phyloP scores from a whole-genome alignment of 2,888 invertebrate species.

The Cosmopolites sordidus region DNA sequence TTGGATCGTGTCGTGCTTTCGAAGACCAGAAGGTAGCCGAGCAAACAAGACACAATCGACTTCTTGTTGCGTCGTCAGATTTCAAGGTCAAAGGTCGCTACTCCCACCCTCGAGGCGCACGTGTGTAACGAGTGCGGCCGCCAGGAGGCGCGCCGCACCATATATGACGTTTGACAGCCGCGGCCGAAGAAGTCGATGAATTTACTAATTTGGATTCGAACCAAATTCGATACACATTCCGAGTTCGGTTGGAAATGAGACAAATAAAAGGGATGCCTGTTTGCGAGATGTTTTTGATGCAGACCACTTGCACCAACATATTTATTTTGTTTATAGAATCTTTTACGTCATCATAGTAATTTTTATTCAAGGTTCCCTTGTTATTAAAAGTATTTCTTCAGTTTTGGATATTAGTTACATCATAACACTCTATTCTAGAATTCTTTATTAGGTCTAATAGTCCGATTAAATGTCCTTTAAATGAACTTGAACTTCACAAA shows the following conservation, averaged over 20 bases:
- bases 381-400: too few relatives aligned
- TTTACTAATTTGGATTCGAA: constrained; percentile 49
- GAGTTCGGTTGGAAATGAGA: constrained; percentile 35
- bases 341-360: too few relatives aligned
- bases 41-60: constrained; percentile 1
- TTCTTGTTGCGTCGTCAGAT: constrained; percentile 13
- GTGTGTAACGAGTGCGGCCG: constrained; percentile 28
- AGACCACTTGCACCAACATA: constrained; percentile 5
- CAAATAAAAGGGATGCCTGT: constrained; percentile 42
- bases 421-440: too few relatives aligned
- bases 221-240: constrained; percentile 49
- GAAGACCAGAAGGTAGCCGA: neutral
- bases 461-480: too few relatives aligned
- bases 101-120: constrained; percentile 33
- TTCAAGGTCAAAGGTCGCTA: constrained; percentile 37
- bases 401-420: too few relatives aligned
- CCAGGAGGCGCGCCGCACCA: constrained; percentile 33
- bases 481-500: too few relatives aligned
- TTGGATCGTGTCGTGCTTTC: too few relatives aligned
- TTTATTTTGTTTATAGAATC: too few relatives aligned
- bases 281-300: neutral
- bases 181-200: constrained; percentile 33
- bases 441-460: too few relatives aligned
- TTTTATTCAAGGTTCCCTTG: too few relatives aligned
- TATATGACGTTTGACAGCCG: constrained; percentile 46